Conservation (phyloP, 2,888 invertebrate species). For the Drosophila rubida region DNA sequence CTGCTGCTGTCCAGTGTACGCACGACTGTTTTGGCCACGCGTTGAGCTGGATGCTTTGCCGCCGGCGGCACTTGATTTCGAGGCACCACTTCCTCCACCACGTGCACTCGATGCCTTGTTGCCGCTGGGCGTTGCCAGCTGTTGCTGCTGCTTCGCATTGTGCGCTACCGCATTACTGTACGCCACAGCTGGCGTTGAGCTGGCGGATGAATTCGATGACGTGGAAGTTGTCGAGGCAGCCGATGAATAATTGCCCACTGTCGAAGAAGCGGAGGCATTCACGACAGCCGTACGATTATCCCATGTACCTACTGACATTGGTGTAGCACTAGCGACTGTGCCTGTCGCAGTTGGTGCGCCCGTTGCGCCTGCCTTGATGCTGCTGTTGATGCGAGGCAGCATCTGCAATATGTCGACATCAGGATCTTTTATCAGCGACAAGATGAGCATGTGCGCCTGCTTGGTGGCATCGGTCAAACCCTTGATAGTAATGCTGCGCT, state of each 20-base stretch:
- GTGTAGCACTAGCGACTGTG: slow-evolving; percentile 25
- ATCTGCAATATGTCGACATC: slow-evolving; percentile 95
- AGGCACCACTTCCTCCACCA: slow-evolving; percentile 61
- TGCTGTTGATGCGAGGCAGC: slow-evolving; percentile 87
- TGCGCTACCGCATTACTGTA: slow-evolving; percentile 51
- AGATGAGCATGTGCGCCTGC: slow-evolving; percentile 95
- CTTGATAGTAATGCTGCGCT: slow-evolving; percentile 97
- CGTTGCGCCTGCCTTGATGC: slow-evolving; percentile 75
- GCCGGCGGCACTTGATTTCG: slow-evolving; percentile 48
- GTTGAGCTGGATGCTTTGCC: slow-evolving; percentile 44
- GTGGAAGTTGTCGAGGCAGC: slow-evolving; percentile 77
- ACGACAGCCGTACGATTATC: slow-evolving; percentile 82
- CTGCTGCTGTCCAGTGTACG: slow-evolving; percentile 33
- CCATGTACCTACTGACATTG: slow-evolving; percentile 83
- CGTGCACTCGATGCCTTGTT: slow-evolving; percentile 48
- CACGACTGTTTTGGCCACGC: slow-evolving; percentile 46
- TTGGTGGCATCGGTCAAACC: slow-evolving; percentile 96
- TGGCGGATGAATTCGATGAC: slow-evolving; percentile 72
- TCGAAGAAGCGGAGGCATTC: slow-evolving; percentile 26
- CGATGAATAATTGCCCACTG: slow-evolving; percentile 64
- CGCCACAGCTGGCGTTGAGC: slow-evolving; percentile 58
- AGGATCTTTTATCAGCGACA: slow-evolving; percentile 96
- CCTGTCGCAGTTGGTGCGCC: slow-evolving; percentile 12
- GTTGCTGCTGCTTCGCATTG: slow-evolving; percentile 40
- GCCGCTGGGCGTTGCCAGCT: slow-evolving; percentile 21